Conservation (phyloP, 1,140 invertebrate genomes). For the Anadara kagoshimensis region DNA sequence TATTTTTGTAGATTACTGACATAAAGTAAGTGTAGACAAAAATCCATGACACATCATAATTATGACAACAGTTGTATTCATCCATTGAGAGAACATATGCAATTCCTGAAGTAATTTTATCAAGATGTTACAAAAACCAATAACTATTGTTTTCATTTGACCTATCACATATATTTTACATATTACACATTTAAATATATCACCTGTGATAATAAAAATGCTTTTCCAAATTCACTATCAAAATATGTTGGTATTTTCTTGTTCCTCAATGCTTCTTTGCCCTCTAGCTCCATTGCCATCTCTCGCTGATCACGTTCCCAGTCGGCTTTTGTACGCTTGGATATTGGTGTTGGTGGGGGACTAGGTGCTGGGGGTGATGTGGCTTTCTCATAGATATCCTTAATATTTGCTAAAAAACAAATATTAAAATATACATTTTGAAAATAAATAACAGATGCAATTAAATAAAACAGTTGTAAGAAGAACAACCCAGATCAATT, state of each 20-base stretch:
- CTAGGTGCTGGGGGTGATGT: slow-evolving; percentile 57
- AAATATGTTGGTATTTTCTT: slow-evolving; percentile 71
- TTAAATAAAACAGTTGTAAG: neutral
- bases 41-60: too few species aligned
- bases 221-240: slow-evolving; percentile 71
- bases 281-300: slow-evolving; percentile 58
- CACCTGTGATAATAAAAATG: slow-evolving; percentile 66
- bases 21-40: too few species aligned
- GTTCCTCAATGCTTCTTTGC: slow-evolving; percentile 54
- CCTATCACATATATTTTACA: too few species aligned
- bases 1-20: too few species aligned
- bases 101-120: too few species aligned
- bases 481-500: neutral
- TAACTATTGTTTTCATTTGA: too few species aligned
- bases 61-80: too few species aligned
- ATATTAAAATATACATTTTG: neutral
- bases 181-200: too few species aligned
- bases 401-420: slow-evolving; percentile 51
- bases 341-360: slow-evolving; percentile 65
- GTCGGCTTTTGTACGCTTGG: slow-evolving; percentile 63
- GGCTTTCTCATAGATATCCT: slow-evolving; percentile 63
- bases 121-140: too few species aligned
- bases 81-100: too few species aligned
- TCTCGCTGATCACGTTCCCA: slow-evolving; percentile 68
- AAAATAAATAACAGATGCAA: neutral